Evolutionary conservation across 2,113 vertebrate genomes (phyloP).

Genomic region (Pyrgilauda ruficollis): DNA sequence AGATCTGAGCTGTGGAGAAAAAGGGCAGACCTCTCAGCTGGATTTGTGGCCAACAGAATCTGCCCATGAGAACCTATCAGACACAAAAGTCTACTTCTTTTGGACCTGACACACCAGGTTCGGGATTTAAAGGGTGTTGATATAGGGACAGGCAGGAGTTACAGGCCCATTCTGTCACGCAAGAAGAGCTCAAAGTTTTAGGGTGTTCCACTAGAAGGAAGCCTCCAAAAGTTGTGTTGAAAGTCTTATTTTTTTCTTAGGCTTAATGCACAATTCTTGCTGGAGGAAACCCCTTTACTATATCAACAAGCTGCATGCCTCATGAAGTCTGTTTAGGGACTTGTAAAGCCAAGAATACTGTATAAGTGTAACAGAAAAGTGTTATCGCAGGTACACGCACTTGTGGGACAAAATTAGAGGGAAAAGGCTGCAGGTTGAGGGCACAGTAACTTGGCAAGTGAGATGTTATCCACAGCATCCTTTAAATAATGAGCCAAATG

Average conservation of each 20-base stretch:
- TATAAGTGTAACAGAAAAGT: neutral
- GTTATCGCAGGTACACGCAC: neutral
- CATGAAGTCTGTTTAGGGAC: neutral
- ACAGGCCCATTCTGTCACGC: neutral
- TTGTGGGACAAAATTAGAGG: neutral
- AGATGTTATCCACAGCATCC: neutral
- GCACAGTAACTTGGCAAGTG: neutral
- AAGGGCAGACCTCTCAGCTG: neutral
- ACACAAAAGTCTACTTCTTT: neutral
- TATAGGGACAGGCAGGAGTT: neutral
- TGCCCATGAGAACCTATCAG: neutral
- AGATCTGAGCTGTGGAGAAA: neutral
- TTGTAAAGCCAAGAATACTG: neutral
- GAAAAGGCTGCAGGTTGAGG: neutral
- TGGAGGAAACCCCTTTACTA: neutral
- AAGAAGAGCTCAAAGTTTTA: neutral
- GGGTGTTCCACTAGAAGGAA: neutral
- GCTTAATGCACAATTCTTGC: neutral
- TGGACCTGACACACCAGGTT: neutral
- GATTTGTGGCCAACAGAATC: neutral
- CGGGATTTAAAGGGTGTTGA: neutral
- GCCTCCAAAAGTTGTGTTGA: neutral
- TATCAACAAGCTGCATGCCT: neutral
- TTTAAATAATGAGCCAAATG: conserved; percentile 5
- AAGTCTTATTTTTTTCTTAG: neutral